Conservation (phyloP, 2,113 vertebrate species). For the Lontra canadensis region DNA sequence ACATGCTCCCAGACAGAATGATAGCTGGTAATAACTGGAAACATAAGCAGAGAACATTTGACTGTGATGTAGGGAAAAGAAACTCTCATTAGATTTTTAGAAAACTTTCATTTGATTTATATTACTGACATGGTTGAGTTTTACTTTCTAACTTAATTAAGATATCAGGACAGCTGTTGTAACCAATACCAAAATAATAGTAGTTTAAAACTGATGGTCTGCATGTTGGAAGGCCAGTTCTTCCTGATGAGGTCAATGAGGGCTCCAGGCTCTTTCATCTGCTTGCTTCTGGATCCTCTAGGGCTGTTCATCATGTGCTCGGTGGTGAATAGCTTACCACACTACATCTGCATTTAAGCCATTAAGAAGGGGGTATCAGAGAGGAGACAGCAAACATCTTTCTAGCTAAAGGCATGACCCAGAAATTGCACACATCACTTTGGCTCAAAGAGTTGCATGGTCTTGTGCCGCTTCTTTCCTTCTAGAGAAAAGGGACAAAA, state of each 20-base stretch:
- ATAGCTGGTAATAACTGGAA: neutral
- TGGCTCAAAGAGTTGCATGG: neutral
- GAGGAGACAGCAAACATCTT: neutral
- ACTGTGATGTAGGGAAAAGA: neutral
- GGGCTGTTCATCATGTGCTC: neutral
- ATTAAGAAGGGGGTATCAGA: neutral
- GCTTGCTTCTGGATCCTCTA: neutral
- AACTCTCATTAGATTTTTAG: constrained; percentile 1
- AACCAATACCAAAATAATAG: neutral
- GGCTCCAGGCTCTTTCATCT: neutral
- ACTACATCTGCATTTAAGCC: neutral
- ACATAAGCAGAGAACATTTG: neutral
- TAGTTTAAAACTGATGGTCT: neutral
- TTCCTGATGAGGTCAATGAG: neutral
- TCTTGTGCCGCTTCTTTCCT: neutral
- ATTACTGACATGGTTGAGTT: neutral
- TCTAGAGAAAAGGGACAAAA: neutral
- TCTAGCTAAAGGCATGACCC: neutral
- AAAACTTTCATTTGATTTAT: neutral
- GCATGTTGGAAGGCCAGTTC: neutral
- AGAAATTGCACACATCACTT: neutral
- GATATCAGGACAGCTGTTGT: neutral
- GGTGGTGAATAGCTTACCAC: neutral
- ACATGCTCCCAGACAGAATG: neutral
- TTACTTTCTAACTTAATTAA: constrained; percentile 9